Percentiles rank a stretch among this genome's conserved stretches.
Conservation (phyloP, 37 sponge, comb jelly and placozoan species). For the Mnemiopsis leidyi region DNA sequence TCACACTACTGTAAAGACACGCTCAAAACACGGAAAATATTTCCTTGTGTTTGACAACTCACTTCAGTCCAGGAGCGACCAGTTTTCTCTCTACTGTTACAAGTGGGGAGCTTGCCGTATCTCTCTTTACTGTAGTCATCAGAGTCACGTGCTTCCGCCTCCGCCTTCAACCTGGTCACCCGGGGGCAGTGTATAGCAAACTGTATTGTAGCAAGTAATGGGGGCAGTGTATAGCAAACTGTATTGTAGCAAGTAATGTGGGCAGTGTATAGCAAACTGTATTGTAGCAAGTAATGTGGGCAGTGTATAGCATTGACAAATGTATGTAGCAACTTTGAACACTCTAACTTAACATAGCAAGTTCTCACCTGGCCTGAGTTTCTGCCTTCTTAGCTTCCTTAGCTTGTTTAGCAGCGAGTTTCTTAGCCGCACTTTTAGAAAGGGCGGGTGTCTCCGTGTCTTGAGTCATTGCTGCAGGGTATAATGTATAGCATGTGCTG, state of each 20-base stretch:
- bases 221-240: not conserved
- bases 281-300: no score
- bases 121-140: constrained; percentile 62
- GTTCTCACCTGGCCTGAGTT: constrained; percentile 73
- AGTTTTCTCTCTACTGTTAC: constrained; percentile 46
- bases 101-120: not conserved
- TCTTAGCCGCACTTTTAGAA: constrained; percentile 75
- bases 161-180: constrained; percentile 32
- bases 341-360: not conserved
- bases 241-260: no score
- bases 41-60: no score
- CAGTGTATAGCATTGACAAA: not conserved
- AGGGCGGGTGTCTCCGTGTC: not conserved
- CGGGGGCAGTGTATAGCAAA: not conserved
- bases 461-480: constrained; percentile 10
- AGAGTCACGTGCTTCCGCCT: constrained; percentile 54
- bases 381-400: constrained; percentile 92
- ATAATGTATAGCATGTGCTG: no score
- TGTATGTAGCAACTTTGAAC: no score
- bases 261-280: not conserved
- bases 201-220: no score
- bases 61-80: constrained; percentile 78
- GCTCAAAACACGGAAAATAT: no score
- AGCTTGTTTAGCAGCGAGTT: constrained; percentile 87
- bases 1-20: no score